phyloP scores from a whole-genome alignment of 2,888 invertebrate genomes.

The Ctena decussata region DNA sequence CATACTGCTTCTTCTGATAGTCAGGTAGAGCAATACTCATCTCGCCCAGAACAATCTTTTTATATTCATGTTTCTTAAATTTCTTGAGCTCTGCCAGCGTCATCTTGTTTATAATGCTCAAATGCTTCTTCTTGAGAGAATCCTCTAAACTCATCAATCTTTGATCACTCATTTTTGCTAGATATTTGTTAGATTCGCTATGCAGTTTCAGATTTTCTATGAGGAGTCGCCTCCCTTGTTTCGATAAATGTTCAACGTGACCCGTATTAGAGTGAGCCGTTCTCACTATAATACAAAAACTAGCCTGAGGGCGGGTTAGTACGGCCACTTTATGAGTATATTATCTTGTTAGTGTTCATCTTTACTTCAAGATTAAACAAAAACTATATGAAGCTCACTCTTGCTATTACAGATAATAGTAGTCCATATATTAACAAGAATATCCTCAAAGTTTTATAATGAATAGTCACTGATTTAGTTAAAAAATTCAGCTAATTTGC shows the following conservation, averaged over 20 bases:
- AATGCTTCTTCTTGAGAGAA: neutral
- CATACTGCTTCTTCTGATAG: neutral
- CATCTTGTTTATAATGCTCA: neutral
- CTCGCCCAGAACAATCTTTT: neutral
- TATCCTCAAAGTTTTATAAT: neutral
- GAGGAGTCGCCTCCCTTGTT: neutral
- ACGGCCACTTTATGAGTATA: neutral
- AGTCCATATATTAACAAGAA: neutral
- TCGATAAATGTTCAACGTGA: neutral
- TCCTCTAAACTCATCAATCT: neutral
- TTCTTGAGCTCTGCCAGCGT: neutral
- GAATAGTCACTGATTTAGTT: no score
- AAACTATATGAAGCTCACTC: neutral
- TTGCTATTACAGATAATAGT: neutral
- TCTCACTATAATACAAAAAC: neutral
- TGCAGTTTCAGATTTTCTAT: neutral
- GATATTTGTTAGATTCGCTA: neutral
- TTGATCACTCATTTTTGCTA: neutral
- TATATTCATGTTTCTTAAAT: neutral
- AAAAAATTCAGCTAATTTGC: no score
- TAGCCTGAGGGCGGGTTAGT: neutral
- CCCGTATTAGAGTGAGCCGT: neutral
- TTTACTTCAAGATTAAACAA: neutral
- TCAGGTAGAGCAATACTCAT: neutral
- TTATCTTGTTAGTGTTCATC: neutral